Evolutionary conservation across 2,113 vertebrate genomes (phyloP).

Genomic region (Garra rufa): DNA sequence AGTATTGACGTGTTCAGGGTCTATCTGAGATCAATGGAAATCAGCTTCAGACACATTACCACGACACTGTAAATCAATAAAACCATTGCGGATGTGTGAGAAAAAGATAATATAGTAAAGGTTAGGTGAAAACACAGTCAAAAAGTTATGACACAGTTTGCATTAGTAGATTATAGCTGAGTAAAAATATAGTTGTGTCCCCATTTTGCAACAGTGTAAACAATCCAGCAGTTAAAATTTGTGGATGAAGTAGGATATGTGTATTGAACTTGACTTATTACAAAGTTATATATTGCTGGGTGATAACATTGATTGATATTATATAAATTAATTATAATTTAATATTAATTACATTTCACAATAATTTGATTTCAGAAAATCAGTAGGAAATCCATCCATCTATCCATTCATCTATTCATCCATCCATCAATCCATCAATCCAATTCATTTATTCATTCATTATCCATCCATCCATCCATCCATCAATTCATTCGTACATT

Average conservation of each 20-base stretch:
- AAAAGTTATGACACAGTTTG: no score
- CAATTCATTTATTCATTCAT: no score
- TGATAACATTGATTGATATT: not conserved
- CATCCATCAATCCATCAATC: no score
- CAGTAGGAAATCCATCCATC: no score
- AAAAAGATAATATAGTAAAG: not conserved
- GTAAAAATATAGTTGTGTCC: not conserved
- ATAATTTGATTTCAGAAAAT: no score
- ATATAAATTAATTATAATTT: not conserved
- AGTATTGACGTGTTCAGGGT: conserved; percentile 24
- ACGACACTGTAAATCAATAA: not conserved
- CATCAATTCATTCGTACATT: no score
- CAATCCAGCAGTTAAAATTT: not conserved
- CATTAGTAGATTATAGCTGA: not conserved
- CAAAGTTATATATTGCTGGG: not conserved
- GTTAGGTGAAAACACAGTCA: not conserved
- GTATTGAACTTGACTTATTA: not conserved
- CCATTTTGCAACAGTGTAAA: not conserved
- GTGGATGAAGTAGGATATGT: not conserved
- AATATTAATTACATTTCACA: no score
- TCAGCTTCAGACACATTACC: not conserved
- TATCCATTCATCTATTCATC: no score
- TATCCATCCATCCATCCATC: no score
- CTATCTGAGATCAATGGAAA: not conserved
- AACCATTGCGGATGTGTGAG: not conserved